Evolutionary conservation across 2,888 invertebrate species (phyloP), one percentile per base, ranked within the genome.

Genomic region (Monoplex corrugatus): DNA sequence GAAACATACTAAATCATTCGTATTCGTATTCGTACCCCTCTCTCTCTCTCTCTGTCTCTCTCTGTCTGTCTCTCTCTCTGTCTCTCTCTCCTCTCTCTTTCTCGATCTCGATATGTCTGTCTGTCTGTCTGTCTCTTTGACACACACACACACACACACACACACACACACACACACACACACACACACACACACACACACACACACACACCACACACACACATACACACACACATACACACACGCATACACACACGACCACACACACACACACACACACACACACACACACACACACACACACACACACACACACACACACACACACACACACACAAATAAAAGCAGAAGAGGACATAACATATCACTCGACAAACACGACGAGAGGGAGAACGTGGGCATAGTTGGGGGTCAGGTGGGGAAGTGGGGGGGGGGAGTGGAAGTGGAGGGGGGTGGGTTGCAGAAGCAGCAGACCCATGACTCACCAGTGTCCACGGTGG

Each of bases 401-500:
- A 6, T 38, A 63, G 85, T 35, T n/a, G 1, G 28, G 13, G 40
- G 63, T 5, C 28, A 16, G 82, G 45, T 2, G 10, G 44, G 13
- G 0, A 32, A 45, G 82, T 3, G 28, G 68, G n/a, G 82, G 45
- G 45, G 32, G 32, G 45, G 82, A 10, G 3, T 44, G 82, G 32
- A n/a, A 32, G 40, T 82, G 45, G 32, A 82, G 44, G 68, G 10
- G n/a, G 68, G 68, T 68, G 28, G 68, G 10, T 8, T 19, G 19
- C 8, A 8, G 19, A 50, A 19, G 19, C 32, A 82, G 38, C 82
- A 45, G 44, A 82, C 44, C 84, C 45, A 50, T 87, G 87, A 87
- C 75, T 87, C 87, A 87, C 87, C 87, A 45, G 19, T 87, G 87
- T 87, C 87, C 87, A 87, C 87, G 87, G 32, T 87, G 87, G 87